These are phyloP conservation scores for Labia minor DNA, from an alignment of 2,888 invertebrate species.

Conservation along the genomic window DNA sequence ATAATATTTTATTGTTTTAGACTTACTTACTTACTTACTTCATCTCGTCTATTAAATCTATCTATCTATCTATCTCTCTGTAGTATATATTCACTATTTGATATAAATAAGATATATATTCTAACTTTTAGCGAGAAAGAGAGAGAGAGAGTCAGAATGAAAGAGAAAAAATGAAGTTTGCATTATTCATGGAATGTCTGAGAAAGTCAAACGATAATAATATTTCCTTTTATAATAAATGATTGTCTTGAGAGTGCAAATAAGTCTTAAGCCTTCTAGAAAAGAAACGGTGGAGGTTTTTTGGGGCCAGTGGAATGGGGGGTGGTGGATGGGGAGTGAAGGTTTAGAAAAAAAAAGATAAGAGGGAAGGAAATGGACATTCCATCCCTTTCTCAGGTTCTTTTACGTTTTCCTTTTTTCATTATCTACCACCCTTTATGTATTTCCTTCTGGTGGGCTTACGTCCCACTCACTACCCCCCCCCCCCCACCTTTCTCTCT, in stretches of 20 bases:
- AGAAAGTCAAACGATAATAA: constrained; percentile 13
- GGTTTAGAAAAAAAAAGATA: background rate
- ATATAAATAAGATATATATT: constrained; percentile 8
- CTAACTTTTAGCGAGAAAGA: too few relatives aligned
- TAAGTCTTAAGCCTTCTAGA: background rate
- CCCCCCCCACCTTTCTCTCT: background rate
- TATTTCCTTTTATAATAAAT: constrained; percentile 9
- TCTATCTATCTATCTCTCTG: too few relatives aligned
- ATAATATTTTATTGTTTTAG: too few relatives aligned
- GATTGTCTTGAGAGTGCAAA: constrained; percentile 13
- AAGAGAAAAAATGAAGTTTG: background rate
- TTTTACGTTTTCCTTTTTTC: background rate
- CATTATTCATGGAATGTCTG: background rate
- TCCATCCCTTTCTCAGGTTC: background rate
- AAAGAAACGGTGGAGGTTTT: background rate
- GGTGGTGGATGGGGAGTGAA: background rate
- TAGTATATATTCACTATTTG: background rate
- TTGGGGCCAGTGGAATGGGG: background rate
- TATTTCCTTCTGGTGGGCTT: background rate
- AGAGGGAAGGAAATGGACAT: constrained; percentile 2
- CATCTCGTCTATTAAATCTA: too few relatives aligned
- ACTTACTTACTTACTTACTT: too few relatives aligned
- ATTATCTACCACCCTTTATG: background rate
- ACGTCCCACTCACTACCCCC: too few relatives aligned
- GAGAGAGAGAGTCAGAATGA: too few relatives aligned